These are phyloP conservation scores for Siniperca knerii DNA, from an alignment of 2,113 vertebrate species.

Conservation along the genomic window DNA sequence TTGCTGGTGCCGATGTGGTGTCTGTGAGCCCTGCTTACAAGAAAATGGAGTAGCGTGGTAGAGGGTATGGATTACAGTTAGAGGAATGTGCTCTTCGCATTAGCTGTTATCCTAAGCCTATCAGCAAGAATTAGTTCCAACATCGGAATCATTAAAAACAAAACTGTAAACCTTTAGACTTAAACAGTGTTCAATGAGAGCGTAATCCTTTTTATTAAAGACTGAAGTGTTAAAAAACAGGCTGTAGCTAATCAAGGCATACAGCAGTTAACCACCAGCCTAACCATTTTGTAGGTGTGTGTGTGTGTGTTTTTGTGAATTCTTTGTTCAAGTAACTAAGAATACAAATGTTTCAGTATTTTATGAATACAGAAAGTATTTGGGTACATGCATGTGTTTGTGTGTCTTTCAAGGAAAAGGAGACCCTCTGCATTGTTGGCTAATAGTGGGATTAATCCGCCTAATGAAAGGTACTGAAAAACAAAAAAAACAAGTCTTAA, in stretches of 20 bases:
- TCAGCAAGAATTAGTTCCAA: constrained; percentile 24
- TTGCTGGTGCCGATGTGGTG: neutral
- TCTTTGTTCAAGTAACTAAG: neutral
- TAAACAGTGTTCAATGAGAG: constrained; percentile 21
- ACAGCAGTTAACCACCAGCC: neutral
- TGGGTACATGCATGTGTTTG: neutral
- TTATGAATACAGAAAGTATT: neutral
- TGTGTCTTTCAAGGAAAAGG: constrained; percentile 20
- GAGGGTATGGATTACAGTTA: constrained; percentile 14
- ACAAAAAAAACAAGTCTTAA: constrained; percentile 17
- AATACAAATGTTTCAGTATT: neutral
- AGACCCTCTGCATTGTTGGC: constrained; percentile 23
- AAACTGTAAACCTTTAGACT: constrained; percentile 32
- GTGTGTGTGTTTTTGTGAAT: neutral
- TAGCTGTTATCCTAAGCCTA: constrained; percentile 33
- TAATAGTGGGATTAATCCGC: constrained; percentile 35
- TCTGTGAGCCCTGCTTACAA: neutral
- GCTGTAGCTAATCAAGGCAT: neutral
- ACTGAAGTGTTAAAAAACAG: neutral
- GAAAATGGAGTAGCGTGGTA: neutral
- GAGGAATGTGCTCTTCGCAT: neutral
- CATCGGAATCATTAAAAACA: constrained; percentile 33
- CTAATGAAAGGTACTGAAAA: constrained; percentile 26
- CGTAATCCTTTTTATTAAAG: constrained; percentile 39
- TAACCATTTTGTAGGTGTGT: neutral